These are phyloP conservation scores for Epistrophe eligans DNA, from an alignment of 2,888 invertebrate genomes.

Conservation along the genomic window DNA sequence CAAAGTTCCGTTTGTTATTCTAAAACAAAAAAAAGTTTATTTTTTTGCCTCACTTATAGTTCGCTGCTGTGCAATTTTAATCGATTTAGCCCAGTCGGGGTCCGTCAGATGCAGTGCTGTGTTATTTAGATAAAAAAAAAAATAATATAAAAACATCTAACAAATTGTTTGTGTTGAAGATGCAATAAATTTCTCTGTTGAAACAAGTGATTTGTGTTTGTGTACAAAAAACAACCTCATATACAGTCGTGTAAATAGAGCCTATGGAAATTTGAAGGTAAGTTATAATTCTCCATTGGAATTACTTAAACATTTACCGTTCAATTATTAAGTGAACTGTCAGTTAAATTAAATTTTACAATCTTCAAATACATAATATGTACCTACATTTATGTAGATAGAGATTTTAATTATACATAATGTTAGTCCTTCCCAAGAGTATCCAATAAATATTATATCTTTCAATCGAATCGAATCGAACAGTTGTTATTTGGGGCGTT, in stretches of 20 bases:
- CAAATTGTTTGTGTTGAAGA: slow-evolving; percentile 20
- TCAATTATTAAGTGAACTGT: neutral
- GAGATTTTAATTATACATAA: neutral
- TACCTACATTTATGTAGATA: too few species aligned
- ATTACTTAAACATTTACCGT: neutral
- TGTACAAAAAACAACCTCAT: neutral
- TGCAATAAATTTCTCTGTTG: neutral
- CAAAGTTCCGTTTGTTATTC: slow-evolving; percentile 17
- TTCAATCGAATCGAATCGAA: neutral
- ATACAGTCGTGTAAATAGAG: neutral
- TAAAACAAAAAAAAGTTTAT: slow-evolving; percentile 12
- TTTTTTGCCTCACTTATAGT: neutral
- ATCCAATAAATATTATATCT: neutral
- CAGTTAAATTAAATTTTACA: neutral
- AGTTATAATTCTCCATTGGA: neutral
- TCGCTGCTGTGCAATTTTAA: slow-evolving; percentile 50
- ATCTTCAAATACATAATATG: neutral
- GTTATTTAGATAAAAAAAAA: slow-evolving; percentile 19
- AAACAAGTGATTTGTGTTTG: slow-evolving; percentile 8
- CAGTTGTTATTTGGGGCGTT: slow-evolving; percentile 18
- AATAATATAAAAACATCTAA: slow-evolving; percentile 14
- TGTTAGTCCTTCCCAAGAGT: neutral
- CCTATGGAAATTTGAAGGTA: neutral
- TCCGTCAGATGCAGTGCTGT: slow-evolving; percentile 48
- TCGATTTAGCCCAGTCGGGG: slow-evolving; percentile 68